These are phyloP conservation scores for Clarias batrachus DNA, from an alignment of 2,113 vertebrate species.

Conservation along the genomic window DNA sequence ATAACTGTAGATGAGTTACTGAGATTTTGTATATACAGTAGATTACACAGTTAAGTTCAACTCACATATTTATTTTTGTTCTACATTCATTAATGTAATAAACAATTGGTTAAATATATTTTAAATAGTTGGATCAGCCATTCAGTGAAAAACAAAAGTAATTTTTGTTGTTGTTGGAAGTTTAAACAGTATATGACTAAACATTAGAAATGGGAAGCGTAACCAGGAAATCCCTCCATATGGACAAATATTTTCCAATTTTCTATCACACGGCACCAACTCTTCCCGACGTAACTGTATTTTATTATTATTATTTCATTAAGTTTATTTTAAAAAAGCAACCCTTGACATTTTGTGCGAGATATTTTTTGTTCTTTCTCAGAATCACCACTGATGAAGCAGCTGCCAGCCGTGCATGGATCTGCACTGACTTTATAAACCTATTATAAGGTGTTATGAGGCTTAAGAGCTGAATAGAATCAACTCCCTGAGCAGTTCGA, in stretches of 20 bases:
- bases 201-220: neutral
- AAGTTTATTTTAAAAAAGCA: neutral
- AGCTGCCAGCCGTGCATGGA: conserved; percentile 20
- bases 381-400: neutral
- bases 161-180: too few relatives aligned
- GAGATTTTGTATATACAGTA: too few relatives aligned
- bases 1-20: too few relatives aligned
- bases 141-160: neutral
- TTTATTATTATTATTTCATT: too few relatives aligned
- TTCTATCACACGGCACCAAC: neutral
- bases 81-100: too few relatives aligned
- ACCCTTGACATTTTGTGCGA: neutral
- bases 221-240: conserved; percentile 22
- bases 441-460: neutral
- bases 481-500: neutral
- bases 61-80: too few relatives aligned
- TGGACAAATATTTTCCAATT: conserved; percentile 1
- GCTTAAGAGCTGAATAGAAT: conserved; percentile 13
- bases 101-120: too few relatives aligned
- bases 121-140: too few relatives aligned
- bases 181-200: too few relatives aligned
- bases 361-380: neutral
- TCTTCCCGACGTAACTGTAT: too few relatives aligned
- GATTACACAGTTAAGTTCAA: too few relatives aligned
- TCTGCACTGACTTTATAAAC: neutral